Evolutionary conservation across 2,113 vertebrate species (phyloP).

Genomic region (Budorcas taxicolor): DNA sequence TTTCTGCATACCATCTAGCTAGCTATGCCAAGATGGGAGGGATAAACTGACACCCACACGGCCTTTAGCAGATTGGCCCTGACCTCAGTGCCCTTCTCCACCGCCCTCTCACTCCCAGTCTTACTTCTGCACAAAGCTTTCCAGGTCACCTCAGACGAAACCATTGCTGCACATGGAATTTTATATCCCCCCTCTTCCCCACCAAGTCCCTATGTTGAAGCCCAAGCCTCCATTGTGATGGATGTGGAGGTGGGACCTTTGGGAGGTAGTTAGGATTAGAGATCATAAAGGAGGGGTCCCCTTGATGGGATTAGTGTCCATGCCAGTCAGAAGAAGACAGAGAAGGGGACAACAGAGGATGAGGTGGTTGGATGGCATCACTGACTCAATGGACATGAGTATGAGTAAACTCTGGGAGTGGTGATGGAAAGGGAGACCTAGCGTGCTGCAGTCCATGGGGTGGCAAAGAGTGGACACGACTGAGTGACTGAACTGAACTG

Average conservation of each 20-base stretch:
- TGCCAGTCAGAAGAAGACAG: not conserved
- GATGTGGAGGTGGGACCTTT: no score
- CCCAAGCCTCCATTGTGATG: not conserved
- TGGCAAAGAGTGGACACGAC: rapidly evolving
- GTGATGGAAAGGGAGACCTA: not conserved
- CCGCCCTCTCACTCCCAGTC: not conserved
- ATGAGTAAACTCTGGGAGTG: not conserved
- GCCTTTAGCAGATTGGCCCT: not conserved
- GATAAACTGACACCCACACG: rapidly evolving
- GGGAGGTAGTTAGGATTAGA: no score
- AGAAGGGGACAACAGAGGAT: not conserved
- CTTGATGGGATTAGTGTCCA: not conserved
- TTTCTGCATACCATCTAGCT: no score
- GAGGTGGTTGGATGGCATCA: not conserved
- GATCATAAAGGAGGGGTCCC: not conserved
- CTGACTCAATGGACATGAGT: rapidly evolving
- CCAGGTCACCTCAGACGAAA: not conserved
- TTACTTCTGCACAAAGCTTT: not conserved
- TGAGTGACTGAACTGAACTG: not conserved
- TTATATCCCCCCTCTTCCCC: rapidly evolving
- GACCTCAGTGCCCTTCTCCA: not conserved
- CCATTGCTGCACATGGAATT: not conserved
- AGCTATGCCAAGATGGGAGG: rapidly evolving
- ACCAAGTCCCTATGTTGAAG: not conserved
- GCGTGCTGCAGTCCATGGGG: not conserved